Evolutionary conservation across 2,113 vertebrate genomes (phyloP), one percentile per base, ranked within the genome.

Genomic region (Hydropotes inermis): DNA sequence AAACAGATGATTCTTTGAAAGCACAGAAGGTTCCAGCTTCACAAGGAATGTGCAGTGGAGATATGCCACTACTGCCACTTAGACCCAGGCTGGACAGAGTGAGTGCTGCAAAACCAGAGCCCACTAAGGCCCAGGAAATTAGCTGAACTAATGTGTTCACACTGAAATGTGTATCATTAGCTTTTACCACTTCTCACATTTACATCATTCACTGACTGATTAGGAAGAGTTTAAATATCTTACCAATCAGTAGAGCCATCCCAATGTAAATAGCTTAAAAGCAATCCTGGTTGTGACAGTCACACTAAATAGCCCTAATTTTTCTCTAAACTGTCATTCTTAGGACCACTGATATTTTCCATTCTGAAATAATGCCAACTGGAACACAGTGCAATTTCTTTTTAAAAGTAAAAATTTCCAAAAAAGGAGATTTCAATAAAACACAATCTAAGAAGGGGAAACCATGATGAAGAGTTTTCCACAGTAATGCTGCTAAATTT

Each of bases 381-480:
- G 43, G 39, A 78, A 87, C 84, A 87, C 70, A 79, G 23, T 47
- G 39, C n/a, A 67, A 14, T 87, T 89, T 79, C 17, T 95, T 64
- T 83, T 64, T 78, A 13, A 67, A 94, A 87, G 39, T 64, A 67
- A 90, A 96, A 92, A 94, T 17, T 55, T 0, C 84, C 58, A 14
- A 47, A 89, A 97, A 95, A 94, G 70, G 74, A 83, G 43, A 86
- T 60, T 87, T 96, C 64, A 74, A 52, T 57, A 95, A 36, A 92
- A 64, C 70, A 96, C 70, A 84, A 58, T 50, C 52, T 90, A 89
- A 89, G 50, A 55, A 87, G 43, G 52, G 23, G 64, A 98, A 92
- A 67, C 45, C 78, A 92, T 36, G 28, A 82, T n/a, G 74, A 79
- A 43, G 52, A 57, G 36, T 82, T 95, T 86, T 78, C 74, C 74